A percentile compares a stretch with the other conserved stretches of the same genome.
phyloP scores from a whole-genome alignment of 1,140 invertebrate species.

The Diabrotica undecimpunctata region DNA sequence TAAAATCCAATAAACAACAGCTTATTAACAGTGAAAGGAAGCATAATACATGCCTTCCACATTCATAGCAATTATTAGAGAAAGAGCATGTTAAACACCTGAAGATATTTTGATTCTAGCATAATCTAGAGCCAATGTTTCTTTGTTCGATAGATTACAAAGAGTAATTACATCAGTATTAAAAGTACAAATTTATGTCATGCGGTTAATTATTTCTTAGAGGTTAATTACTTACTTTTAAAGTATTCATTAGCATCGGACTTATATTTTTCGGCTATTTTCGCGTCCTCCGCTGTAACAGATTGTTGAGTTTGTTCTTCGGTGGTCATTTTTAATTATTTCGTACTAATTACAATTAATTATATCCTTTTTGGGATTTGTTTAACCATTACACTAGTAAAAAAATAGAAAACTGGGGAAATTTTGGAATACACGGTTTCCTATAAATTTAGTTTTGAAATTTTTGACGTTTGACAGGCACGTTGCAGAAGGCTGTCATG shows the following conservation, averaged over 20 bases:
- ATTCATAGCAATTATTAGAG: not conserved
- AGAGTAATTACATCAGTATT: too few species aligned
- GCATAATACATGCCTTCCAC: not conserved
- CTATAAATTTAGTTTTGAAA: too few species aligned
- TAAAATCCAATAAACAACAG: too few species aligned
- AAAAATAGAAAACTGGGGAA: constrained; percentile 13
- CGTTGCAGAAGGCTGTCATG: too few species aligned
- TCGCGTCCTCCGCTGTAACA: constrained; percentile 44
- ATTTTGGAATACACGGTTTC: not conserved
- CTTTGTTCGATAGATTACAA: too few species aligned
- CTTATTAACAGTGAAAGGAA: too few species aligned
- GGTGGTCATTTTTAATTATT: constrained; percentile 22
- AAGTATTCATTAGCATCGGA: constrained; percentile 81
- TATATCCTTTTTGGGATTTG: constrained; percentile 5
- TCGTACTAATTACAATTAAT: constrained; percentile 12
- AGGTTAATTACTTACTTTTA: constrained; percentile 65
- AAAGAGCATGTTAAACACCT: too few species aligned
- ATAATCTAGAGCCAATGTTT: too few species aligned
- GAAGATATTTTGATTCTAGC: too few species aligned
- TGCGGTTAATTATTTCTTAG: constrained; percentile 12
- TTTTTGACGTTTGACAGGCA: too few species aligned
- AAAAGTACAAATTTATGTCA: constrained; percentile 3
- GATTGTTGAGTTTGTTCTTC: constrained; percentile 19
- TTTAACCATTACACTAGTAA: constrained; percentile 3
- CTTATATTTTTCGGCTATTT: constrained; percentile 72